Evolutionary conservation across 2,113 vertebrate species (phyloP).

Genomic region (Acanthisitta chloris): DNA sequence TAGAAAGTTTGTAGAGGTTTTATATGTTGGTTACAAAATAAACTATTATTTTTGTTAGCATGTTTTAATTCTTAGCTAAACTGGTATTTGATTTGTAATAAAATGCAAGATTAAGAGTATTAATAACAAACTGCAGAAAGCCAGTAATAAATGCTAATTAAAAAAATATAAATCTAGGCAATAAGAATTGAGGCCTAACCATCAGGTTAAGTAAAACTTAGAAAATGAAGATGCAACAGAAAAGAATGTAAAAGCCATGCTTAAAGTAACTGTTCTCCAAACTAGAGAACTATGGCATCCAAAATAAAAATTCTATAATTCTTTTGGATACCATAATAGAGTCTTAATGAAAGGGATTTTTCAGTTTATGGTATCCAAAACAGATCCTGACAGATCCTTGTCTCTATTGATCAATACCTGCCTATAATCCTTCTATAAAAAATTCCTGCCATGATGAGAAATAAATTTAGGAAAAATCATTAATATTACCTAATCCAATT

Average conservation of each 20-base stretch:
- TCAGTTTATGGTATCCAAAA: background rate
- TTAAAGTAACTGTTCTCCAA: background rate
- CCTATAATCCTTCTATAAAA: background rate
- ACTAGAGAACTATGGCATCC: background rate
- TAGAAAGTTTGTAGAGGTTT: background rate
- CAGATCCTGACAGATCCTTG: background rate
- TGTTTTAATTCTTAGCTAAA: background rate
- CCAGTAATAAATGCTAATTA: background rate
- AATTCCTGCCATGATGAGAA: background rate
- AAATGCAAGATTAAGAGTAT: background rate
- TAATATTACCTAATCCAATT: background rate
- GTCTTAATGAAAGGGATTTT: background rate
- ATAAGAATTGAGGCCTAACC: background rate
- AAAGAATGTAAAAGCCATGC: background rate
- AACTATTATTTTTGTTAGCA: background rate
- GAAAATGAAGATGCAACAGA: background rate
- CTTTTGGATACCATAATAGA: background rate
- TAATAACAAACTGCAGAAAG: background rate
- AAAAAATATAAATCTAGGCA: background rate
- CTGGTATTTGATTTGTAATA: background rate
- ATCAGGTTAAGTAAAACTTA: background rate
- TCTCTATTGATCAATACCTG: background rate
- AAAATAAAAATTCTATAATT: background rate
- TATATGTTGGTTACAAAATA: background rate
- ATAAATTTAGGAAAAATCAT: background rate